These are phyloP conservation scores for Cybosia mesomella DNA, from an alignment of 2,888 invertebrate genomes.

Conservation along the genomic window DNA sequence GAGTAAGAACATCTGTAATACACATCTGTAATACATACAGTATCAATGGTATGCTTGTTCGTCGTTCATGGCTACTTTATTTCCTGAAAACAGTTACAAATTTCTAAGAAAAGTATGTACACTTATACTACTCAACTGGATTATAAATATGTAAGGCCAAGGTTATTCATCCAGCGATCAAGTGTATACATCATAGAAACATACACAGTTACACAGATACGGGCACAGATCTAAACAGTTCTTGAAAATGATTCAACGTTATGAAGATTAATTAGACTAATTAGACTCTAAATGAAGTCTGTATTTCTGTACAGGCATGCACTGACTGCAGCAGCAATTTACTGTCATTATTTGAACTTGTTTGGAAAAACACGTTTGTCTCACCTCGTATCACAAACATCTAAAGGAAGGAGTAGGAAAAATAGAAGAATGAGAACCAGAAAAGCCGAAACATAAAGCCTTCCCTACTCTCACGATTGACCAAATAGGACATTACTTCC, in stretches of 20 bases:
- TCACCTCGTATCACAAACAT: too few relatives aligned
- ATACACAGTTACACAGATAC: conserved; percentile 29
- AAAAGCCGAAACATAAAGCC: too few relatives aligned
- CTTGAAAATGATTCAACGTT: conserved; percentile 29
- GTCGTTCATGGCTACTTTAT: neutral
- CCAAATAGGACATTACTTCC: too few relatives aligned
- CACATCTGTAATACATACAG: neutral
- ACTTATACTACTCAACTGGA: conserved; percentile 41
- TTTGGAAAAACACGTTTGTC: neutral
- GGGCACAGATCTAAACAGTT: conserved; percentile 19
- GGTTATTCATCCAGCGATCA: conserved; percentile 56
- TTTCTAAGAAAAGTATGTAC: conserved; percentile 20
- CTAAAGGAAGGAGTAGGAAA: too few relatives aligned
- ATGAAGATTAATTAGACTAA: conserved; percentile 25
- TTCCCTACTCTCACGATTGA: too few relatives aligned
- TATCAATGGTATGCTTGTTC: conserved; percentile 5
- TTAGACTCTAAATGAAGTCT: conserved; percentile 9
- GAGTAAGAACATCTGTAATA: neutral
- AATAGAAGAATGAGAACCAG: too few relatives aligned
- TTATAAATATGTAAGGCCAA: conserved; percentile 59
- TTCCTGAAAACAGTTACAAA: conserved; percentile 6
- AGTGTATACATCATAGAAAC: conserved; percentile 47
- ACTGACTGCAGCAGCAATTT: conserved; percentile 3
- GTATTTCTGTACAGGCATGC: conserved; percentile 6
- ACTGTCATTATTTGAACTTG: neutral